These are phyloP conservation scores for Protula sp. DNA, from an alignment of 2,888 invertebrate genomes.

Conservation along the genomic window DNA sequence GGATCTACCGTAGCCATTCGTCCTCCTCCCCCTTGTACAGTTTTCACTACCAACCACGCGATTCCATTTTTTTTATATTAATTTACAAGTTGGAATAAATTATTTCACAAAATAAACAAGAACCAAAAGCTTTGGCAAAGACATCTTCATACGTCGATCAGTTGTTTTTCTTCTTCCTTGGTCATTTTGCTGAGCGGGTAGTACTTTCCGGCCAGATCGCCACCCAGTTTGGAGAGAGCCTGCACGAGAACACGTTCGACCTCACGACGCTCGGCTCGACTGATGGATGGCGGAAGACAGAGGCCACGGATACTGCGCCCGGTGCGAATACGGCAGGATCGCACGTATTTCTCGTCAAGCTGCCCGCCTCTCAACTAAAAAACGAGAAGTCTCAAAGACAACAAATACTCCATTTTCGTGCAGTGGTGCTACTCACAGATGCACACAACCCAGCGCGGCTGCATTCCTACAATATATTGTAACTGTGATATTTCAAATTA, in stretches of 20 bases:
- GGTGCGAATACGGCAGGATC: constrained; percentile 27
- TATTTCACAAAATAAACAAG: too few species aligned
- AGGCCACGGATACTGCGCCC: constrained; percentile 28
- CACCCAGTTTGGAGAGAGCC: constrained; percentile 22
- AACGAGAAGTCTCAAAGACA: too few species aligned
- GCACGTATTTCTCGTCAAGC: constrained; percentile 27
- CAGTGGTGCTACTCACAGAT: too few species aligned
- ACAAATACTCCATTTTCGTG: too few species aligned
- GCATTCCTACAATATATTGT: too few species aligned
- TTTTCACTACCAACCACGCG: too few species aligned
- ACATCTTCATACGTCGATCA: constrained; percentile 24
- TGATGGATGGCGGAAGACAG: constrained; percentile 26
- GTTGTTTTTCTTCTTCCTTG: constrained; percentile 22
- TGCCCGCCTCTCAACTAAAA: constrained; percentile 24
- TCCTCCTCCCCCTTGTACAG: too few species aligned
- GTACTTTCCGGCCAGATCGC: constrained; percentile 26
- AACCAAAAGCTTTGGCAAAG: not conserved
- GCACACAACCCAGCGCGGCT: too few species aligned
- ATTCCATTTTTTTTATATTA: too few species aligned
- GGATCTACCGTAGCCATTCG: too few species aligned
- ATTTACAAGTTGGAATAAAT: too few species aligned
- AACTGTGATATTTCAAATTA: too few species aligned
- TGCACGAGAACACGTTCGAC: constrained; percentile 23
- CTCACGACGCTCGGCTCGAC: constrained; percentile 30
- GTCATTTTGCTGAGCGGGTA: constrained; percentile 26